Conservation (phyloP, 1,140 invertebrate genomes). For the Lepidostoma basale region DNA sequence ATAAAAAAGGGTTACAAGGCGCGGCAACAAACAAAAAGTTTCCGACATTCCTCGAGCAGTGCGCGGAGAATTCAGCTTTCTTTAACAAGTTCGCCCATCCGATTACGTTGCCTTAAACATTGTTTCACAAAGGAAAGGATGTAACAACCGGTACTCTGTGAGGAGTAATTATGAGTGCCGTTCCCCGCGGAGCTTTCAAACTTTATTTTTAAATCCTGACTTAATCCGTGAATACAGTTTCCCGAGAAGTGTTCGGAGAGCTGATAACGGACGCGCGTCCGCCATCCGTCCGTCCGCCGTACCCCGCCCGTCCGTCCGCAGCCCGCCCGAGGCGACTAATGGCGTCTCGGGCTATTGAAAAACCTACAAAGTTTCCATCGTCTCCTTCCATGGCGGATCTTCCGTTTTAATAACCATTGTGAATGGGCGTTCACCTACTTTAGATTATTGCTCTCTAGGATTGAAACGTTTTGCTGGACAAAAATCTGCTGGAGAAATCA, state of each 20-base stretch:
- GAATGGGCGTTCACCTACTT: constrained; percentile 6
- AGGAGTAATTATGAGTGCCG: constrained; percentile 41
- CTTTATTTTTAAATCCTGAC: constrained; percentile 46
- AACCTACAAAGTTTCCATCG: constrained; percentile 25
- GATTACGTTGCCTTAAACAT: constrained; percentile 43
- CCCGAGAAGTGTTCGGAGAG: constrained; percentile 27
- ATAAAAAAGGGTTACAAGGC: constrained; percentile 29
- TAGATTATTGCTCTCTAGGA: not conserved
- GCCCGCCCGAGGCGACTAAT: constrained; percentile 14
- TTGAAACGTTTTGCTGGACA: too few species aligned
- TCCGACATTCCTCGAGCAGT: constrained; percentile 39
- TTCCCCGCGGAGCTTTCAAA: constrained; percentile 34
- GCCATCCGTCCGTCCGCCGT: not conserved
- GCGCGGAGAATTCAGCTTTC: constrained; percentile 42
- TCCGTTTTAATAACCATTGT: constrained; percentile 33
- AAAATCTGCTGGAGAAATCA: too few species aligned
- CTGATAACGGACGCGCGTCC: constrained; percentile 30
- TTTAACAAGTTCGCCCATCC: constrained; percentile 43
- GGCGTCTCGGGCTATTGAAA: constrained; percentile 32
- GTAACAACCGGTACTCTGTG: constrained; percentile 35
- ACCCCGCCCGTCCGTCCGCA: not conserved
- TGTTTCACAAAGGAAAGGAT: constrained; percentile 45
- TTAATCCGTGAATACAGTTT: constrained; percentile 42
- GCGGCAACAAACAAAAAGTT: constrained; percentile 41
- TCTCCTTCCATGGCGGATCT: constrained; percentile 10